These are phyloP conservation scores for Oscheius sp. DNA, from an alignment of 2,888 invertebrate genomes.

Conservation along the genomic window DNA sequence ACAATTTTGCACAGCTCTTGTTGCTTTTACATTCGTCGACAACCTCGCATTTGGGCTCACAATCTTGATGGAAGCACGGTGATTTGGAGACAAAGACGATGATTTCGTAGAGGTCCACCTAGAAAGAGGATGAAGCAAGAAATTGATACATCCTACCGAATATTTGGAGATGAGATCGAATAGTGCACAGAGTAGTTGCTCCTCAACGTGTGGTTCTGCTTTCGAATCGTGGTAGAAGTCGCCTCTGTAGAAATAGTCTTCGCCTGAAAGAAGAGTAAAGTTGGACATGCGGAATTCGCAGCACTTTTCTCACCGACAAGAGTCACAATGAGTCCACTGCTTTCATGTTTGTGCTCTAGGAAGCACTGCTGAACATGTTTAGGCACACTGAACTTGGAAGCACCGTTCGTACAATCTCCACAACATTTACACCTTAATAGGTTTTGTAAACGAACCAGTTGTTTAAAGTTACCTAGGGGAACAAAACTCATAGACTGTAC, in stretches of 20 bases:
- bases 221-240: slow-evolving; percentile 73
- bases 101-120: slow-evolving; percentile 73
- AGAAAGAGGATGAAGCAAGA: slow-evolving; percentile 19
- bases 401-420: slow-evolving; percentile 73
- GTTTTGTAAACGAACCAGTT: background rate
- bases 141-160: slow-evolving; percentile 50
- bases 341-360: slow-evolving; percentile 73
- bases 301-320: slow-evolving; percentile 60
- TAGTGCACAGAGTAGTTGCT: slow-evolving; percentile 72
- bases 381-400: slow-evolving; percentile 72
- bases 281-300: slow-evolving; percentile 19
- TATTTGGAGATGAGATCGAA: slow-evolving; percentile 74
- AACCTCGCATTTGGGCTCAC: slow-evolving; percentile 73
- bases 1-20: slow-evolving; percentile 72
- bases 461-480: slow-evolving; percentile 56
- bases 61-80: slow-evolving; percentile 74
- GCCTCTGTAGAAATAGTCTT: slow-evolving; percentile 73
- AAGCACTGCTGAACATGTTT: slow-evolving; percentile 73
- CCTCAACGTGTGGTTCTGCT: slow-evolving; percentile 73
- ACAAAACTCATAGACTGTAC: slow-evolving; percentile 73
- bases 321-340: slow-evolving; percentile 72
- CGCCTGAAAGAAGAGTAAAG: slow-evolving; percentile 48
- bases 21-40: slow-evolving; percentile 73
- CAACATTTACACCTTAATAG: slow-evolving; percentile 69
- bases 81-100: slow-evolving; percentile 73